Evolutionary conservation across 1,140 invertebrate species (phyloP), one percentile per base, ranked within the genome.

Genomic region (Scaptodrosophila lebanonensis): DNA sequence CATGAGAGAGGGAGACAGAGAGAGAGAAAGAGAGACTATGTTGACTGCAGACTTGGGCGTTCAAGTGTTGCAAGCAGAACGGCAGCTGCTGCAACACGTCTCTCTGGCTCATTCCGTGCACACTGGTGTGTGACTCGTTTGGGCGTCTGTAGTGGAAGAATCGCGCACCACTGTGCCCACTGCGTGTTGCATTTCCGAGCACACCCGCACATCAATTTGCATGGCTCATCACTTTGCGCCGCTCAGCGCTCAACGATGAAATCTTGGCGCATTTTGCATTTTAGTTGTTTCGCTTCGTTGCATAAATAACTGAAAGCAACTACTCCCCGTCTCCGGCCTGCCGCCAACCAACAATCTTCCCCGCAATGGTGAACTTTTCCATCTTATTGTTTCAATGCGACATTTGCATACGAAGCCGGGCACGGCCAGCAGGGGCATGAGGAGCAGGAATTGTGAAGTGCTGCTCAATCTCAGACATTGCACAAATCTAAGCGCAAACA

Each of bases 261-360:
- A 77, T 76, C 72, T 63, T 67, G 38, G 56, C 63, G 67, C 63
- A 67, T 72, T 67, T 70, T 66, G 63, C 72, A 72, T 77, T 77
- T 77, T 52, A 53, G 58, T 57, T 71, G 67, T 66, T 77, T 67
- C 64, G 66, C 62, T 60, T 64, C 58, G 72, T 54, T 77, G 72
- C 72, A 77, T 77, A 77, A 77, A 77, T 77, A 77, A 77, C 63
- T 57, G 62, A 39, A 47, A 53, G 49, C 58, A 57, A 29, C 9
- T 32, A 27, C 20, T 27, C 18, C 35, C 27, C 20, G 32, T 20
- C 35, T 32, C 13, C 18, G 32, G 33, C 30, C 43, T 18, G 5
- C 8, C n/a, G 13, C 32, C 9, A 9, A 15, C 17, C 5, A 13
- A 30, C 16, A n/a, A 38, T 29, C 11, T 39, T 6, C 42, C 13